Percentiles rank a stretch among this genome's conserved stretches.
Conservation (phyloP, 2,797 vertebrate species). For the Nyctibius grandis region DNA sequence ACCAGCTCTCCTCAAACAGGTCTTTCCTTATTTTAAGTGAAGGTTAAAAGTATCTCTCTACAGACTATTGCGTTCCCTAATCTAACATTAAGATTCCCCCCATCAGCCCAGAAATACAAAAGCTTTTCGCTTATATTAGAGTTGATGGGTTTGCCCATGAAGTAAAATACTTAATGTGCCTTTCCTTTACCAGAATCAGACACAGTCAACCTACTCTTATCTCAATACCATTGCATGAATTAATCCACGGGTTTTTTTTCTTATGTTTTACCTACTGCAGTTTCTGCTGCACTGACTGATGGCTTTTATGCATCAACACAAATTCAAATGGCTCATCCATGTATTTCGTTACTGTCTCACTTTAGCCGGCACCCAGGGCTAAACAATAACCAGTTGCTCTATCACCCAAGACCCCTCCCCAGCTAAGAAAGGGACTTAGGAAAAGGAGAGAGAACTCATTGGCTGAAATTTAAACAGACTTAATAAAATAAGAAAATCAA, state of each 20-base stretch:
- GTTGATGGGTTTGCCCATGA: background rate
- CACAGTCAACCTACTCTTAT: background rate
- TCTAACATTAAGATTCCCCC: background rate
- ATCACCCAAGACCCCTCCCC: too few species aligned
- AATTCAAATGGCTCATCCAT: background rate
- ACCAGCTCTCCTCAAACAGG: background rate
- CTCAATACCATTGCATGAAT: background rate
- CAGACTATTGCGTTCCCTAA: background rate
- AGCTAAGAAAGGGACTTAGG: too few species aligned
- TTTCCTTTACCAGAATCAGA: background rate
- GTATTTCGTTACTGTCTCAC: too few species aligned
- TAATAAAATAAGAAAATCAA: too few species aligned
- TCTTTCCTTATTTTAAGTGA: background rate
- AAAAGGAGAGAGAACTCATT: too few species aligned
- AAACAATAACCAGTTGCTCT: too few species aligned
- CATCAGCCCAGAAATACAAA: background rate
- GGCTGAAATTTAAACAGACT: too few species aligned
- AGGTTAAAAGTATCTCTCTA: background rate
- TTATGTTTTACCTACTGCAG: background rate
- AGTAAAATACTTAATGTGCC: background rate
- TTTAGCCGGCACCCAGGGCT: too few species aligned
- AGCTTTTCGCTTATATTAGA: background rate
- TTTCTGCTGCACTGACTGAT: background rate
- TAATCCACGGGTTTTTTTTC: background rate
- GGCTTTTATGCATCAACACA: fast-evolving